Conservation (phyloP, 2,797 vertebrate species). For the Notolepis coatsorum region DNA sequence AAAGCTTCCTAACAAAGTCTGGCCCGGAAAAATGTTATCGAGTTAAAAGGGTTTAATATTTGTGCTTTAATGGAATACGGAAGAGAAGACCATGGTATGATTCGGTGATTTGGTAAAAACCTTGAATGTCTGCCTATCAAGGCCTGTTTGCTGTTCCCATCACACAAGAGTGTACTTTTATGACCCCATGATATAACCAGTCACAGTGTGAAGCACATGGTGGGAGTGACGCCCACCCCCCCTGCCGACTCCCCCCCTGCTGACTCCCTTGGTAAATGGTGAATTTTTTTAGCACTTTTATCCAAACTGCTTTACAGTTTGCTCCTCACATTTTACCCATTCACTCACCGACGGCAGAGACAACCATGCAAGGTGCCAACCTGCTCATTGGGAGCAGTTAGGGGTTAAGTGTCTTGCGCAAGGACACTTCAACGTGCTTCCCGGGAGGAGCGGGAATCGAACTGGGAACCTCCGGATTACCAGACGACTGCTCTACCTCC, state of each 20-base stretch:
- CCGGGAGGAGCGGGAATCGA: too few species aligned
- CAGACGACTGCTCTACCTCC: too few species aligned
- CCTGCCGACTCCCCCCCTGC: conserved; percentile 27
- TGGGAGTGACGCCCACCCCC: conserved; percentile 16
- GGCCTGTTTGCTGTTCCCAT: conserved; percentile 10
- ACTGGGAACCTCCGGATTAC: too few species aligned
- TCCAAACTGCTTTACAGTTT: too few species aligned
- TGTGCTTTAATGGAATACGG: conserved; percentile 44
- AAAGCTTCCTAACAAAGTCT: conserved; percentile 49
- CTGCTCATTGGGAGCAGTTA: too few species aligned
- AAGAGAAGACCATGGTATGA: conserved; percentile 7
- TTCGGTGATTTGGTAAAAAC: conserved; percentile 4
- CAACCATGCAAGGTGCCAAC: too few species aligned
- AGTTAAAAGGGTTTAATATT: conserved; percentile 53
- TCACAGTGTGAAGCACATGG: not conserved
- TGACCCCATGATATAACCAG: conserved; percentile 10
- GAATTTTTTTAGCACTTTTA: too few species aligned
- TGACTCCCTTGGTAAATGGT: too few species aligned
- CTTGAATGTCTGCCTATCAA: not conserved
- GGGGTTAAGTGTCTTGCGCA: too few species aligned
- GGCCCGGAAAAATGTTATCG: conserved; percentile 56
- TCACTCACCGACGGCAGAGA: too few species aligned
- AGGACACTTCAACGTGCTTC: conserved; percentile 67
- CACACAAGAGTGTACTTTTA: conserved; percentile 3
- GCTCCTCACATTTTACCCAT: too few species aligned